These are phyloP conservation scores for Onychomys arenicola DNA, from an alignment of 2,797 vertebrate species.

Conservation along the genomic window DNA sequence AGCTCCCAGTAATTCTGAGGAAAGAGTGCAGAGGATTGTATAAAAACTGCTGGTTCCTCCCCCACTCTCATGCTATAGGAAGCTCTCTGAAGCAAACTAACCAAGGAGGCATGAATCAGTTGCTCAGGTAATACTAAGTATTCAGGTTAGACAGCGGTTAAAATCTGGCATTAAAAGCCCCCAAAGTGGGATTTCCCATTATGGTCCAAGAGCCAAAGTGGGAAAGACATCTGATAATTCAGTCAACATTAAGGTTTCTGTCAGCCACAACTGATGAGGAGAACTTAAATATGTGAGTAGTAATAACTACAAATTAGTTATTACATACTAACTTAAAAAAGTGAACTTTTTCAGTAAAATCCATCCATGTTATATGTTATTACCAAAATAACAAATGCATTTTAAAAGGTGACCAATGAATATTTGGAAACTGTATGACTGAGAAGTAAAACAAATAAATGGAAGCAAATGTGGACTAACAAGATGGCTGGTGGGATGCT, in stretches of 20 bases:
- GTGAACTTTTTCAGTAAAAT: background rate
- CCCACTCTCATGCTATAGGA: background rate
- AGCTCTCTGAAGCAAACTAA: background rate
- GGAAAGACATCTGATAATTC: background rate
- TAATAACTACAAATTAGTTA: background rate
- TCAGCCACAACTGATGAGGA: background rate
- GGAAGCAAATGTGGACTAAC: background rate
- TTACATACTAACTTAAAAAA: background rate
- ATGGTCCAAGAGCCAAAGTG: background rate
- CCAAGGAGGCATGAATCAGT: background rate
- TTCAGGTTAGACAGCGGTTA: background rate
- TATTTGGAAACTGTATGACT: background rate
- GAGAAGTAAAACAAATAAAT: slow-evolving; percentile 2
- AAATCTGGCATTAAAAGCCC: background rate
- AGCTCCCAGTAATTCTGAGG: background rate
- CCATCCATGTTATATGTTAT: background rate
- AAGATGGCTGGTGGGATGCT: background rate
- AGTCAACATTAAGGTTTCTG: background rate
- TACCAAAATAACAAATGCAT: background rate
- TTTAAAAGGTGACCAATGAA: background rate
- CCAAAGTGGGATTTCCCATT: background rate
- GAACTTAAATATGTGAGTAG: background rate
- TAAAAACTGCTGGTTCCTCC: background rate
- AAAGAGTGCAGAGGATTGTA: background rate
- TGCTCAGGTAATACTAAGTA: background rate